phyloP scores from a whole-genome alignment of 2,797 vertebrate species.

The Falco rusticolus region DNA sequence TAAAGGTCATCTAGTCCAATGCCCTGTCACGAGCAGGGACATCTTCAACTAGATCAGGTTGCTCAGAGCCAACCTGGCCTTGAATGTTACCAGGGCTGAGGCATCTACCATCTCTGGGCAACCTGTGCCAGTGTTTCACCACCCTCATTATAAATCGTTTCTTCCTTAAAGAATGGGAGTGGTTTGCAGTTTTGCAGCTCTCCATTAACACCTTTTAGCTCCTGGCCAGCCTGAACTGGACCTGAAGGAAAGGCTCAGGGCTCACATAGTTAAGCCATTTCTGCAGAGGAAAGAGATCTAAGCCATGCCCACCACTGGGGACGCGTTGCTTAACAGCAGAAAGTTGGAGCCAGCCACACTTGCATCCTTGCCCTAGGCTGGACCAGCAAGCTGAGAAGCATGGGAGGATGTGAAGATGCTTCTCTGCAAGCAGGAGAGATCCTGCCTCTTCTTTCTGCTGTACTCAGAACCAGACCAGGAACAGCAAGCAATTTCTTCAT shows the following conservation, averaged over 20 bases:
- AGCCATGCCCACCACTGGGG: rapidly evolving
- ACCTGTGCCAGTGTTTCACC: too few species aligned
- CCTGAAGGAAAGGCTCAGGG: neutral
- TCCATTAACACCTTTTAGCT: neutral
- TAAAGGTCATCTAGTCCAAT: too few species aligned
- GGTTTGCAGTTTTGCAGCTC: neutral
- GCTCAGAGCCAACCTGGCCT: too few species aligned
- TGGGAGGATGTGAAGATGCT: neutral
- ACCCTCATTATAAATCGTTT: too few species aligned
- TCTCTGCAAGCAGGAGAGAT: rapidly evolving
- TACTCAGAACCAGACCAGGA: neutral
- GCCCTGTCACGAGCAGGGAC: too few species aligned
- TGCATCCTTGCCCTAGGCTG: too few species aligned
- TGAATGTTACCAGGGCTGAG: too few species aligned
- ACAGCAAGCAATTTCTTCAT: neutral
- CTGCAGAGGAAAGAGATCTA: neutral
- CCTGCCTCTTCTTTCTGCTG: neutral
- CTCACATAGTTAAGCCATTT: neutral
- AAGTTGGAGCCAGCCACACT: neutral
- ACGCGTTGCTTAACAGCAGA: rapidly evolving
- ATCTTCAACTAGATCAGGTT: too few species aligned
- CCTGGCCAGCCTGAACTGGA: neutral
- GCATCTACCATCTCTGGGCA: too few species aligned
- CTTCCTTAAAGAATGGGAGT: neutral
- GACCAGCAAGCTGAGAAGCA: neutral